phyloP scores from a whole-genome alignment of 2,113 vertebrate genomes.

The Prionailurus viverrinus region DNA sequence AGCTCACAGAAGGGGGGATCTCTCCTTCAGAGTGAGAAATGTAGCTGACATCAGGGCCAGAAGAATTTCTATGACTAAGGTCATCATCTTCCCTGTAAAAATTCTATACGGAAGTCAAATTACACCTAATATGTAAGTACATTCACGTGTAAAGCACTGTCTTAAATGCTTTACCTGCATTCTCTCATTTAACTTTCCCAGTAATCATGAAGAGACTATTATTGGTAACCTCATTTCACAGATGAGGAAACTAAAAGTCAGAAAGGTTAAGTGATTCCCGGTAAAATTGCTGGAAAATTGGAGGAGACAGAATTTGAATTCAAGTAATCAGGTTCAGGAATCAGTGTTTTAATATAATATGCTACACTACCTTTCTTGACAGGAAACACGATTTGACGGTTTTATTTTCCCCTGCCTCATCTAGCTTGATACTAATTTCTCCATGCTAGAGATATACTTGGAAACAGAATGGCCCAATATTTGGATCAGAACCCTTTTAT shows the following conservation, averaged over 20 bases:
- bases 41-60: not conserved
- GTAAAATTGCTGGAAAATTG: constrained; percentile 15
- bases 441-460: not conserved
- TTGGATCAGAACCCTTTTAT: not conserved
- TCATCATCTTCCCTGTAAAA: not conserved
- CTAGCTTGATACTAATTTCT: not conserved
- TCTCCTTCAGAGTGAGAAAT: not conserved
- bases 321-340: not conserved
- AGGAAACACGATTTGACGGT: not conserved
- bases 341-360: not conserved
- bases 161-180: not conserved
- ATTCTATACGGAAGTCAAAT: not conserved
- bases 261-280: constrained; percentile 4
- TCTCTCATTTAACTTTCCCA: constrained; percentile 6
- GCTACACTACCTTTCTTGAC: not conserved
- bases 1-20: not conserved
- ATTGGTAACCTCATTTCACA: constrained; percentile 55
- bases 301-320: constrained; percentile 1
- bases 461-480: not conserved
- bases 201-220: constrained; percentile 18
- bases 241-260: constrained; percentile 50
- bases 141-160: not conserved
- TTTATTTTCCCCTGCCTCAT: not conserved
- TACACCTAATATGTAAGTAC: not conserved
- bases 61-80: not conserved